These are phyloP conservation scores for Noctua janthina DNA, from an alignment of 2,888 invertebrate species.

Conservation along the genomic window DNA sequence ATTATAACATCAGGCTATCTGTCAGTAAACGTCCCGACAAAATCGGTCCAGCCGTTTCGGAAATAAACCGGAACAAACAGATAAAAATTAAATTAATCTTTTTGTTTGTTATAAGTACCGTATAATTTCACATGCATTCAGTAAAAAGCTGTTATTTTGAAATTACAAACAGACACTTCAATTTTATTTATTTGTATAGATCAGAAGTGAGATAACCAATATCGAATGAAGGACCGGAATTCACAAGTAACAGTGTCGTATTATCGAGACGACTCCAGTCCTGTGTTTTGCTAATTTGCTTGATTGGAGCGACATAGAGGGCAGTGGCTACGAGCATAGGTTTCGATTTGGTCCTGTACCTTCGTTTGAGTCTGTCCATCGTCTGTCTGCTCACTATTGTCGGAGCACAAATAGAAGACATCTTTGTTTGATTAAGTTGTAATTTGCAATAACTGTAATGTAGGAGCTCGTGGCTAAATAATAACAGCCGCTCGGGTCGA, in stretches of 20 bases:
- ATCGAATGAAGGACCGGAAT: background rate
- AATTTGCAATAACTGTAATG: background rate
- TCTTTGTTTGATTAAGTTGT: background rate
- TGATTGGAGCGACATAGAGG: background rate
- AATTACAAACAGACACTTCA: background rate
- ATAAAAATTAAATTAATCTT: too few relatives aligned
- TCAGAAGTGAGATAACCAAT: background rate
- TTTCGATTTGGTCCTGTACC: background rate
- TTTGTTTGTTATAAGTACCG: background rate
- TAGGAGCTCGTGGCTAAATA: too few relatives aligned
- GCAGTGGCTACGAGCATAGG: background rate
- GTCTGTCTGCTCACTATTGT: background rate
- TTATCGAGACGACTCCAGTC: background rate
- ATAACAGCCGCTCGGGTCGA: too few relatives aligned
- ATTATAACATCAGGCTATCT: background rate
- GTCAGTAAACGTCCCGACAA: background rate
- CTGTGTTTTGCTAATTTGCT: conserved; percentile 1
- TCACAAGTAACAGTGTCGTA: background rate
- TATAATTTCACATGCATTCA: background rate
- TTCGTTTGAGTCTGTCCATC: background rate
- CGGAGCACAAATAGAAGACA: background rate
- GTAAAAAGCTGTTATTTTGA: background rate
- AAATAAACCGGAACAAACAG: background rate
- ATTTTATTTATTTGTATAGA: background rate
- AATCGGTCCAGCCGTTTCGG: background rate